A percentile compares a stretch with the other conserved stretches of the same genome.
phyloP scores from a whole-genome alignment of 2,888 invertebrate species.

The Hirtodrosophila alboralis region DNA sequence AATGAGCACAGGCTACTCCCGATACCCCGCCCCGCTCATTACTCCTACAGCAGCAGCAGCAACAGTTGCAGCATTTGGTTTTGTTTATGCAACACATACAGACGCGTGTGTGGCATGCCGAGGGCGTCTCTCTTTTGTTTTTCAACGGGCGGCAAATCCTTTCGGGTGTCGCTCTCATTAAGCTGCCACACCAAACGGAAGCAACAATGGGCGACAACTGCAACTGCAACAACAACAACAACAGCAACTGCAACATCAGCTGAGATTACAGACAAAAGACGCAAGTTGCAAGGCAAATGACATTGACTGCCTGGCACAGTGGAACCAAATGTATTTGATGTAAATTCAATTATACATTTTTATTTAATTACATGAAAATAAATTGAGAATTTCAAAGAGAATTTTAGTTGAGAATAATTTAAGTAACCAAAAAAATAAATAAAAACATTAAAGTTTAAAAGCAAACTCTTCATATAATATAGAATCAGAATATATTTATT shows the following conservation, averaged over 20 bases:
- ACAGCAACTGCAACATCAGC: slow-evolving; percentile 39
- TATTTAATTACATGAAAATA: too few relatives aligned
- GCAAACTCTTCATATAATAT: too few relatives aligned
- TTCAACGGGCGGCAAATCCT: slow-evolving; percentile 61
- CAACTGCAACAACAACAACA: slow-evolving; percentile 29
- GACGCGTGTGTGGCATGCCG: slow-evolving; percentile 25
- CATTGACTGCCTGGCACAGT: slow-evolving; percentile 66
- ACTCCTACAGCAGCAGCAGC: slow-evolving; percentile 5
- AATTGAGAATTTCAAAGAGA: too few relatives aligned
- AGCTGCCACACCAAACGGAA: slow-evolving; percentile 76
- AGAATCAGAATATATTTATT: too few relatives aligned
- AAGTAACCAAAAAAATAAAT: too few relatives aligned
- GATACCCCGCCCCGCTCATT: neutral
- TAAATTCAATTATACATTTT: too few relatives aligned
- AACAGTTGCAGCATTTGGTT: slow-evolving; percentile 56
- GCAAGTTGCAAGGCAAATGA: slow-evolving; percentile 52
- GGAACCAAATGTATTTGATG: slow-evolving; percentile 32
- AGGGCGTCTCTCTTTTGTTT: slow-evolving; percentile 31
- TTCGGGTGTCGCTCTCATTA: slow-evolving; percentile 66
- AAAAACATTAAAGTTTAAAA: too few relatives aligned
- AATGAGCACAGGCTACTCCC: slow-evolving; percentile 61
- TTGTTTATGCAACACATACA: slow-evolving; percentile 43
- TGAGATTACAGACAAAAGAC: slow-evolving; percentile 21
- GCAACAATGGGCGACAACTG: slow-evolving; percentile 64
- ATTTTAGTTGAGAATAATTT: too few relatives aligned